Evolutionary conservation across 2,888 invertebrate genomes (phyloP).

Genomic region (Pollenia labialis): DNA sequence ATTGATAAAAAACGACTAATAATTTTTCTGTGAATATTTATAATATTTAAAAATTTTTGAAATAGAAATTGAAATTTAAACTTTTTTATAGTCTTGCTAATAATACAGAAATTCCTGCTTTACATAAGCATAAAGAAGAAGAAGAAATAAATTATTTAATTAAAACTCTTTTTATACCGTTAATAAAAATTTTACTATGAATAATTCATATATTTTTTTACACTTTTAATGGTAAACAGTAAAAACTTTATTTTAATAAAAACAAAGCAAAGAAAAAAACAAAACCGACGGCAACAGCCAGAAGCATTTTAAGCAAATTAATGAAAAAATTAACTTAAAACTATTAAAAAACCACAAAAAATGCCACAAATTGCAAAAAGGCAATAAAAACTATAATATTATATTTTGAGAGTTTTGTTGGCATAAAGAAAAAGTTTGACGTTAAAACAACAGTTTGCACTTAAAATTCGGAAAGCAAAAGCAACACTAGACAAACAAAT

Average conservation of each 20-base stretch:
- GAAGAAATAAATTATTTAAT: neutral
- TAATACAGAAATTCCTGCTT: too few species aligned
- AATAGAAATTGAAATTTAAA: too few species aligned
- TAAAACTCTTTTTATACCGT: neutral
- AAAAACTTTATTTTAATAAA: conserved; percentile 7
- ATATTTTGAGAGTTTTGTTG: conserved; percentile 29
- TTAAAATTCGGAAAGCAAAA: conserved; percentile 73
- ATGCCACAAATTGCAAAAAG: conserved; percentile 33
- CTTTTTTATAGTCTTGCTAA: too few species aligned
- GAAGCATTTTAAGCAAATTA: neutral
- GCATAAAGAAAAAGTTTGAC: conserved; percentile 59
- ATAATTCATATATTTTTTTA: neutral
- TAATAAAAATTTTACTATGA: neutral
- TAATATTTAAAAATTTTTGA: too few species aligned
- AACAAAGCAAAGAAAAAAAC: neutral
- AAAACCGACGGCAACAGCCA: conserved; percentile 27
- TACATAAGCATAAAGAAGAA: too few species aligned
- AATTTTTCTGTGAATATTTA: too few species aligned
- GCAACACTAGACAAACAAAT: conserved; percentile 25
- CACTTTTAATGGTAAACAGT: neutral
- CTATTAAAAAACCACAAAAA: conserved; percentile 37
- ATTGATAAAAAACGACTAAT: too few species aligned
- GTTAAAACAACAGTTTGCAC: conserved; percentile 81
- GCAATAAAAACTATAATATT: conserved; percentile 37
- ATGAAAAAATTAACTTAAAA: conserved; percentile 7